Conservation (phyloP, 2,113 vertebrate species). For the Synodontis membranacea region DNA sequence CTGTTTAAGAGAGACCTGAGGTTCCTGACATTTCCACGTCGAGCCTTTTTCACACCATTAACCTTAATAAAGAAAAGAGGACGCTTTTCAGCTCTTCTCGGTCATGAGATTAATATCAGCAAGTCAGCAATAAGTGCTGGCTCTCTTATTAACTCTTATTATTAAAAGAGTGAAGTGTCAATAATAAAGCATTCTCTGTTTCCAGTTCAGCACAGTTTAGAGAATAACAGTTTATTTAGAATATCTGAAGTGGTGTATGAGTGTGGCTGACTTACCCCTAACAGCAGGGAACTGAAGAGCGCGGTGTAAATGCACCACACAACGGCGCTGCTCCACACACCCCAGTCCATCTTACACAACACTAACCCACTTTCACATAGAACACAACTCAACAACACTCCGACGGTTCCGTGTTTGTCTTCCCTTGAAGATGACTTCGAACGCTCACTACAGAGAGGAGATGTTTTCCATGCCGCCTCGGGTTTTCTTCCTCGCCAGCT, state of each 20-base stretch:
- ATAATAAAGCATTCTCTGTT: too few relatives aligned
- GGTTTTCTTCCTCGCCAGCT: slow-evolving; percentile 21
- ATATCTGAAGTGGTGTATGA: too few relatives aligned
- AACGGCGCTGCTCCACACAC: slow-evolving; percentile 66
- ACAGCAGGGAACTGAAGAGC: slow-evolving; percentile 63
- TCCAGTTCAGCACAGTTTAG: too few relatives aligned
- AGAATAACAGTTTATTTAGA: too few relatives aligned
- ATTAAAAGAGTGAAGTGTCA: too few relatives aligned
- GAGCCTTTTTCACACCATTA: not conserved
- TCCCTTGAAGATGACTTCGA: not conserved
- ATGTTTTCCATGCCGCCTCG: slow-evolving; percentile 32
- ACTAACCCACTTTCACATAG: slow-evolving; percentile 9
- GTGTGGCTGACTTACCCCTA: slow-evolving; percentile 71
- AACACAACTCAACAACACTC: not conserved
- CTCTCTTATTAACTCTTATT: too few relatives aligned
- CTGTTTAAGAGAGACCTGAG: not conserved
- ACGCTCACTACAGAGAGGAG: not conserved
- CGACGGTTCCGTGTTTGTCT: not conserved
- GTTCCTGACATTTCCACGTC: not conserved
- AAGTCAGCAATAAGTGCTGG: too few relatives aligned
- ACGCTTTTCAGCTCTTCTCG: too few relatives aligned
- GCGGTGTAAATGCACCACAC: slow-evolving; percentile 66
- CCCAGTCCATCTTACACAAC: slow-evolving; percentile 69
- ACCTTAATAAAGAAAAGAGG: not conserved
- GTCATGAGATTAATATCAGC: not conserved